Evolutionary conservation across 2,113 vertebrate genomes (phyloP), one percentile per base, ranked within the genome.

Genomic region (Myrmophylax atrothorax): DNA sequence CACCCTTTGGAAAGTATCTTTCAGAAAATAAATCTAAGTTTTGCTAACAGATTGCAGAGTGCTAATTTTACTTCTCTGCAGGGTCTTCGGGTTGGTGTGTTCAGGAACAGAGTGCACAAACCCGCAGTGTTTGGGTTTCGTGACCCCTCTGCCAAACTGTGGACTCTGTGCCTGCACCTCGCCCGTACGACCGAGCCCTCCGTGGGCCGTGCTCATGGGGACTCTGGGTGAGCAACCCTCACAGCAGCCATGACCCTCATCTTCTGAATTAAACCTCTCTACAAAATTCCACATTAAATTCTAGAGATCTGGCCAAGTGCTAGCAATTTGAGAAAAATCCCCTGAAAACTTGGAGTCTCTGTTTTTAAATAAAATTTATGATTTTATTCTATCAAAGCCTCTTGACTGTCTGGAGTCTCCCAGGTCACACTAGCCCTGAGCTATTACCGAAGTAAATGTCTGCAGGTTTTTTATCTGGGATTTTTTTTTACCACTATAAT

Each of bases 81-180:
- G 18, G 62, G 93, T 74, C 68, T 87, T 64, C 2, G 28, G 76
- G 53, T 82, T 28, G 70, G 69, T 63, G 7, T 1, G 14, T 18
- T 20, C 47, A 26, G 75, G 93, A 83, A n/a, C 40, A 14, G 37
- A 26, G 52, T 1, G 18, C 76, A 52, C 3, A 40, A 78, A 68
- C 28, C 0, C 3, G 68, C 92, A 70, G 84, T 7, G 82, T 94
- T 93, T 81, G 67, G 91, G 96, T 75, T 95, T 82, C 0, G 29
- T 33, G 91, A 95, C 81, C 89, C 82, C 86, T 84, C 47, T 80
- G 87, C 37, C 93, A 91, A 66, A 95, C 83, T 25, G 33, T 3
- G 62, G 33, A 60, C 49, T 29, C 78, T 18, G 3, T 0, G 1
- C 28, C 69, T 28, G 72, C 47, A 42, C 47, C 77, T 60, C 2